phyloP scores from a whole-genome alignment of 2,113 vertebrate species.

The Anolis carolinensis region DNA sequence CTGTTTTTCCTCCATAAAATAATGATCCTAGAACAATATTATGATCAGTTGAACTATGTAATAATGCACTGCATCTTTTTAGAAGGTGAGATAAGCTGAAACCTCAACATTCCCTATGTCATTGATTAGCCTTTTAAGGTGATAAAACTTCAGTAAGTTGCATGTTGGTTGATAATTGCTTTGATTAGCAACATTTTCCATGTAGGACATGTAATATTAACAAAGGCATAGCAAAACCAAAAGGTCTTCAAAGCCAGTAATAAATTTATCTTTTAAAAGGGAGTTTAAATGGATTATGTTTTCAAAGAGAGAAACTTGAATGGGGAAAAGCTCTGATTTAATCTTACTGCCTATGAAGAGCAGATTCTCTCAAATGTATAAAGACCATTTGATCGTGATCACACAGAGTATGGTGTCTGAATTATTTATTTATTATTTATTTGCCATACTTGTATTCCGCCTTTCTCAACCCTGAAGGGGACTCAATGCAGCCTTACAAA shows the following conservation, averaged over 20 bases:
- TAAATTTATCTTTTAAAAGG: not conserved
- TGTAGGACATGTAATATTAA: constrained; percentile 11
- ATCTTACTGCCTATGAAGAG: constrained; percentile 39
- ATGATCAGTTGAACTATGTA: too few species aligned
- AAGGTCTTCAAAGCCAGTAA: not conserved
- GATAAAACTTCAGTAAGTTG: not conserved
- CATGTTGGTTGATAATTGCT: not conserved
- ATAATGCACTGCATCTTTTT: constrained; percentile 4
- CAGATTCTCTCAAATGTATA: constrained; percentile 37
- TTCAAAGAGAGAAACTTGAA: constrained; percentile 25
- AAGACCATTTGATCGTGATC: constrained; percentile 11
- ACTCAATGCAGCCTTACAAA: too few species aligned
- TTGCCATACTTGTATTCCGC: too few species aligned
- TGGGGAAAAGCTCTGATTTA: constrained; percentile 24
- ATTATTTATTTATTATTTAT: too few species aligned
- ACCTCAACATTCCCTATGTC: rapidly evolving
- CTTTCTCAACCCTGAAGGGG: too few species aligned
- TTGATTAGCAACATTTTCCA: constrained; percentile 20
- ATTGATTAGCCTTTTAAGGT: constrained; percentile 28
- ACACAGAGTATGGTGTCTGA: not conserved
- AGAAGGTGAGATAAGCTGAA: not conserved
- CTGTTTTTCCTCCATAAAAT: not conserved
- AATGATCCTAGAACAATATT: not conserved
- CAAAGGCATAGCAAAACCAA: constrained; percentile 14
- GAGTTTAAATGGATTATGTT: constrained; percentile 14